These are phyloP conservation scores for Silurus aristotelis DNA, from an alignment of 2,797 vertebrate species.

Conservation along the genomic window DNA sequence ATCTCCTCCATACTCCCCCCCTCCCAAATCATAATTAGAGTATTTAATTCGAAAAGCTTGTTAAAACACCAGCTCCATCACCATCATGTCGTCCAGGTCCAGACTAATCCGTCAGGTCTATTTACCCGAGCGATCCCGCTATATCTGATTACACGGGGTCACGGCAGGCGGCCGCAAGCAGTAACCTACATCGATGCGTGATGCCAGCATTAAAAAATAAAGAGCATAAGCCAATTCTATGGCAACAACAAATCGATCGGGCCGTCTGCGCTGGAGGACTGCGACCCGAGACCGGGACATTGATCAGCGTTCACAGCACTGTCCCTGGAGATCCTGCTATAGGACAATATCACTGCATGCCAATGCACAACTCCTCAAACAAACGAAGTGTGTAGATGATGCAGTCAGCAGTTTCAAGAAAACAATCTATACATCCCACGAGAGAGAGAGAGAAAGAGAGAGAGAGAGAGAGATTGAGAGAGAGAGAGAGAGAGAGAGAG, in stretches of 20 bases:
- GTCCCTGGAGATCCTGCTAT: conserved; percentile 51
- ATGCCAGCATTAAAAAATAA: conserved; percentile 60
- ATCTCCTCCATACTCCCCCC: neutral
- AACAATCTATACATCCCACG: conserved; percentile 9
- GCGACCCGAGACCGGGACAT: conserved; percentile 60
- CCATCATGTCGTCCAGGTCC: neutral
- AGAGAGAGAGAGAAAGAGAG: neutral
- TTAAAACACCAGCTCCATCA: neutral
- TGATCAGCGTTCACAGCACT: conserved; percentile 60
- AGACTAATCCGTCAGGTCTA: conserved; percentile 29
- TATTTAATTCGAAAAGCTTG: neutral
- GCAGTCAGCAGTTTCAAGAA: conserved; percentile 21
- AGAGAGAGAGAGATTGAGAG: neutral
- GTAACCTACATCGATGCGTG: conserved; percentile 45
- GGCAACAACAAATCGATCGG: conserved; percentile 61
- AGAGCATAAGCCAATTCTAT: conserved; percentile 63
- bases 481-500: neutral
- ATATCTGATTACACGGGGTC: conserved; percentile 49
- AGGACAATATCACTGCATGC: conserved; percentile 33
- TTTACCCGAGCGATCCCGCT: conserved; percentile 18
- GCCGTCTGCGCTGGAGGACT: conserved; percentile 62
- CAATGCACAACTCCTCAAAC: neutral
- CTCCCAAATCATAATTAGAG: too few species aligned
- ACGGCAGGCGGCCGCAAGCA: conserved; percentile 27
- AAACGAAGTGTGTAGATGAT: conserved; percentile 10